Percentiles rank a stretch among this genome's conserved stretches.
Evolutionary conservation across 2,797 vertebrate genomes (phyloP).

Genomic region (Premnoplex brunnescens): DNA sequence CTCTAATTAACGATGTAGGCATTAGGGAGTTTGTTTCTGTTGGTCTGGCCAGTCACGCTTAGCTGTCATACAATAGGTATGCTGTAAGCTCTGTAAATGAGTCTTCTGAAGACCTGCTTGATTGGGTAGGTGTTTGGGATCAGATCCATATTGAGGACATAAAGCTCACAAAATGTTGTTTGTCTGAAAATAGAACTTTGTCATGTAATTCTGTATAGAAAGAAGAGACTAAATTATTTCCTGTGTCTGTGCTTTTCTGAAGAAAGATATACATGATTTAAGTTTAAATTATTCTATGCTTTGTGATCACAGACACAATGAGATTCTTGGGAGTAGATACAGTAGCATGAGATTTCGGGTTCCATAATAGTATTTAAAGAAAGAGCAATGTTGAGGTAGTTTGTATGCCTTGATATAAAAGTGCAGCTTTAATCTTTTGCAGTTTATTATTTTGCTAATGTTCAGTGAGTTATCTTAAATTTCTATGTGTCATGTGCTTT

Average conservation of each 20-base stretch:
- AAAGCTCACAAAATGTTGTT: not conserved
- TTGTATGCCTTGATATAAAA: not conserved
- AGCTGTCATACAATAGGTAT: not conserved
- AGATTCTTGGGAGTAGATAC: not conserved
- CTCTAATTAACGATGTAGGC: not conserved
- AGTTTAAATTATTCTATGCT: not conserved
- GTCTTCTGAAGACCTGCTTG: not conserved
- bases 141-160: not conserved
- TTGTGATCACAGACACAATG: not conserved
- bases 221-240: not conserved
- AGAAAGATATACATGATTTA: not conserved
- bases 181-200: not conserved
- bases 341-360: not conserved
- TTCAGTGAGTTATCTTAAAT: not conserved
- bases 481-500: not conserved
- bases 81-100: not conserved
- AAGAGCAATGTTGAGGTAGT: not conserved
- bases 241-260: not conserved
- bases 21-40: not conserved
- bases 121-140: not conserved
- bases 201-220: not conserved
- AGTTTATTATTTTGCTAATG: not conserved
- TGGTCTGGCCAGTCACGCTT: not conserved
- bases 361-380: not conserved
- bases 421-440: not conserved